Percentiles rank a stretch among this genome's conserved stretches.
Evolutionary conservation across 2,888 invertebrate genomes (phyloP).

Genomic region (Leucophora obtusa): DNA sequence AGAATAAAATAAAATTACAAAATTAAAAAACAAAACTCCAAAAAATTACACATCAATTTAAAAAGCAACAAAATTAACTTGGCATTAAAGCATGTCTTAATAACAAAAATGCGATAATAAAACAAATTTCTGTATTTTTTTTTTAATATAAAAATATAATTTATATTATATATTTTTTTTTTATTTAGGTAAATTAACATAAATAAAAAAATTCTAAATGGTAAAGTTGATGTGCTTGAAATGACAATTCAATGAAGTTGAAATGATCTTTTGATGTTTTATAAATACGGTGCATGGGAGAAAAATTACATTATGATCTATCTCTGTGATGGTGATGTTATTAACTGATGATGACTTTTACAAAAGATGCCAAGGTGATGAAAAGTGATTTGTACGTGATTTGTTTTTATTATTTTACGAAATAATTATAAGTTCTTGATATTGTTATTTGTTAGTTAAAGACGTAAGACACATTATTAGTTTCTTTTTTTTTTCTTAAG

Average conservation of each 20-base stretch:
- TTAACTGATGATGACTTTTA: conserved; percentile 61
- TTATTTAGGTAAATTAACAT: not conserved
- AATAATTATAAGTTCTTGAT: conserved; percentile 53
- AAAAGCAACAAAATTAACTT: not conserved
- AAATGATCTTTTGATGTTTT: conserved; percentile 23
- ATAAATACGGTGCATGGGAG: conserved; percentile 55
- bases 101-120: not conserved
- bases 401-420: conserved; percentile 42
- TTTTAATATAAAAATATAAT: conserved; percentile 10
- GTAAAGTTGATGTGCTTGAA: conserved; percentile 38
- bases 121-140: not conserved
- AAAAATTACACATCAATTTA: too few species aligned
- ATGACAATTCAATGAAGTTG: conserved; percentile 33
- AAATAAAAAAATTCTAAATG: conserved; percentile 26
- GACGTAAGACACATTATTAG: conserved; percentile 62
- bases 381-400: conserved; percentile 61
- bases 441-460: conserved; percentile 52
- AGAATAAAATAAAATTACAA: not conserved
- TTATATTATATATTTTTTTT: not conserved
- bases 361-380: conserved; percentile 64
- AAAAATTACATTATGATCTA: conserved; percentile 13
- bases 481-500: conserved; percentile 57
- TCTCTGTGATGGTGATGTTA: conserved; percentile 47
- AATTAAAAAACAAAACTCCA: too few species aligned
- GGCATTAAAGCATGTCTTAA: not conserved